Evolutionary conservation across 2,113 vertebrate genomes (phyloP), one percentile per base, ranked within the genome.

Genomic region (Bostrychus sinensis): DNA sequence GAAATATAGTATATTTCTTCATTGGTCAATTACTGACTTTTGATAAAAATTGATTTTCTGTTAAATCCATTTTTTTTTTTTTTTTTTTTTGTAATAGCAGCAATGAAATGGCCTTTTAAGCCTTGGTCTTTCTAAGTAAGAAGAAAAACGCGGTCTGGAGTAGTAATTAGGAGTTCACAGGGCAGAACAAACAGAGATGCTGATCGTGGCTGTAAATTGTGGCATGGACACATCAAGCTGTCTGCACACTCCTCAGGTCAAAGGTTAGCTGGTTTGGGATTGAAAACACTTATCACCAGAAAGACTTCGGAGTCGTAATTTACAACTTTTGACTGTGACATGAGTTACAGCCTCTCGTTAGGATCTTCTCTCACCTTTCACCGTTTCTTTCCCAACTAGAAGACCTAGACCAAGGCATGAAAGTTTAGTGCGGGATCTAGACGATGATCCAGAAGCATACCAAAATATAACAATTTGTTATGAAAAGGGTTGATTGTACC

Each of bases 201-300:
- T 56, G 70, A 89, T 86, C 64, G 8, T 2, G 37, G 64, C 60
- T 37, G 55, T 89, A 89, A 88, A 89, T 85, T 70, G 56, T n/a
- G 20, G 19, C 0, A 11, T 57, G 48, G 61, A 72, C 71, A 64
- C 84, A 88, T 85, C 70, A 84, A 89, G 78, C 83, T 90, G 85
- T 91, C 88, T 17, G 48, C 81, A 63, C 74, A 75, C 66, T 65
- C 62, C 67, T 78, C 38, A 72, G 77, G 77, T 82, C 67, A 48
- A 77, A 63, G 48, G 77, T 82, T 80, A 81, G 75, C 71, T 81
- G 77, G 79, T 76, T 66, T 56, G 61, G 80, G 75, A 80, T 84
- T 81, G 83, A 86, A 87, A 88, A 81, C 78, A 83, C 77, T 86
- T 82, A 85, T 80, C 81, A 78, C 75, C 65, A 41, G 37, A 20